These are phyloP conservation scores for Pipistrellus pygmaeus DNA, from an alignment of 2,797 vertebrate species.

Conservation along the genomic window DNA sequence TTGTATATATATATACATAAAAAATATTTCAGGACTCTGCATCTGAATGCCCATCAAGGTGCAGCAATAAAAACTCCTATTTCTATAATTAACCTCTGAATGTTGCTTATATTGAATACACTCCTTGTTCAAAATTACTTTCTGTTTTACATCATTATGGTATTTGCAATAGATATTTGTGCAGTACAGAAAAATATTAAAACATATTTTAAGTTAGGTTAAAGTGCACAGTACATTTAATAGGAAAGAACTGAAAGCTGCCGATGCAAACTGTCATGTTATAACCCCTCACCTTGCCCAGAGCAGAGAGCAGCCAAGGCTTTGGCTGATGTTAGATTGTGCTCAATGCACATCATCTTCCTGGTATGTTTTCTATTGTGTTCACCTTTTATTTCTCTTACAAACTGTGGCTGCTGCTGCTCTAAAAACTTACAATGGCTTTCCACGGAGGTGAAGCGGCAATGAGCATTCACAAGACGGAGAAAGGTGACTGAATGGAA, in stretches of 20 bases:
- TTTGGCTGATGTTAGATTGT: constrained; percentile 67
- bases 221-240: constrained; percentile 91
- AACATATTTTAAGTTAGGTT: constrained; percentile 89
- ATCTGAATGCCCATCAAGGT: constrained; percentile 82
- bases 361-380: neutral
- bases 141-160: constrained; percentile 85
- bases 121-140: constrained; percentile 83
- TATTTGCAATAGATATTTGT: constrained; percentile 88
- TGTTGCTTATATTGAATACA: constrained; percentile 81
- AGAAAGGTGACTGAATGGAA: accelerated
- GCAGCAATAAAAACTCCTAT: constrained; percentile 87
- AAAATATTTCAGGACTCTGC: constrained; percentile 88
- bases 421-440: neutral
- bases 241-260: constrained; percentile 85
- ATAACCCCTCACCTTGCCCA: constrained; percentile 26
- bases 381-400: neutral
- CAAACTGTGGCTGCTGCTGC: neutral
- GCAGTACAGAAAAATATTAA: constrained; percentile 87
- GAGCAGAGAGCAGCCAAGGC: constrained; percentile 4
- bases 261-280: constrained; percentile 72
- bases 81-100: constrained; percentile 83
- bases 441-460: accelerated
- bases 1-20: constrained; percentile 28
- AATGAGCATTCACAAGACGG: neutral
- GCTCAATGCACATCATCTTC: neutral